Base-by-base conservation (phyloP, 1,140 invertebrate genomes). In the Limonius californicus region DNA sequence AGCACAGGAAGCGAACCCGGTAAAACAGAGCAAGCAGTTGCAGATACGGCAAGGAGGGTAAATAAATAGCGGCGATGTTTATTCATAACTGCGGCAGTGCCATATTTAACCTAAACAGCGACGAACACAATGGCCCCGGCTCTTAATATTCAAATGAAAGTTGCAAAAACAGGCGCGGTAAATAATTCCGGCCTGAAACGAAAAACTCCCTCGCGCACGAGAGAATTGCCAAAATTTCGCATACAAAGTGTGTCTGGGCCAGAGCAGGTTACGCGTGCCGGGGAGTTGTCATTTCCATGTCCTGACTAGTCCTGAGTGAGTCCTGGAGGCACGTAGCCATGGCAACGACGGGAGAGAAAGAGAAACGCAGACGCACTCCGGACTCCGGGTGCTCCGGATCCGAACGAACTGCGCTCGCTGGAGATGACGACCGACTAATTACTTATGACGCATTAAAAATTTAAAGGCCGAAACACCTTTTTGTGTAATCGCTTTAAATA, bases 51-150 rank as follows among this genome's bases (percentile, higher is more conserved):
- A 14, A 39, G 35, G 47, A 60, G 45, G 55, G 62, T 61, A 72
- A 69, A 72, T 71, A 72, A 72, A 72, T 72, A 62, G 47, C 50
- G 50, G 59, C n/a, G 2, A 72, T 72, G 71, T 72, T 72, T 72
- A 72, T 72, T 72, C 71, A 72, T 72, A 70, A 71, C 68, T 70
- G 68, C 69, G 58, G 59, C 61, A 69, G 62, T 70, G 66, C 68
- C 68, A 68, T 71, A 72, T 72, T 69, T 67, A 72, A 69, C 58
- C 61, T 39, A 14, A 15, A 20, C 15, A 18, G 19, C 11, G 19
- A 8, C 2, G 14, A 50, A 50, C 8, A 47, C 39, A 47, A 59
- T 47, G 2, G 19, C 19, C 18, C 45, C 45, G 15, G 16, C 11
- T 42, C 56, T 27, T 59, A 42, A 50, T 50, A 55, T 55, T 45